Conservation (phyloP, 2,888 invertebrate species). For the Spisula subtruncata region DNA sequence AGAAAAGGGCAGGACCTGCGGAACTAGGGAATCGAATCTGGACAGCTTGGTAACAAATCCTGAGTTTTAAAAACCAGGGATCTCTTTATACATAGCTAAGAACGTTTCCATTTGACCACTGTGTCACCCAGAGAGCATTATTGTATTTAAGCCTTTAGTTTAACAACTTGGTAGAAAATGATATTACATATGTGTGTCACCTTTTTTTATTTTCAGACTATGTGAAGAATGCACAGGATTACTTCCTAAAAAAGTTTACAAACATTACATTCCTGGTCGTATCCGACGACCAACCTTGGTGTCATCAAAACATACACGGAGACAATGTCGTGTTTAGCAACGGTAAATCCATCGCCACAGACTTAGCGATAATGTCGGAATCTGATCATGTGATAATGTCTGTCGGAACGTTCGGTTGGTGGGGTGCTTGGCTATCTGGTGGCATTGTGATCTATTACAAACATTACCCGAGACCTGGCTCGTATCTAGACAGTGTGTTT, state of each 20-base stretch:
- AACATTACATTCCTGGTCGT: slow-evolving; percentile 58
- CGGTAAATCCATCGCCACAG: slow-evolving; percentile 28
- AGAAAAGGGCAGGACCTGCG: no score
- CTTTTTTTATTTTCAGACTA: slow-evolving; percentile 46
- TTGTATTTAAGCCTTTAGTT: no score
- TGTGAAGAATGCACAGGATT: slow-evolving; percentile 45
- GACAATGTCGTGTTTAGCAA: slow-evolving; percentile 43
- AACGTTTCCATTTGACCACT: no score
- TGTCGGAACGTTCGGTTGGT: slow-evolving; percentile 67
- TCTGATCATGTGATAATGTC: slow-evolving; percentile 65
- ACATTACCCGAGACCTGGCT: slow-evolving; percentile 53
- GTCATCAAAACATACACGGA: slow-evolving; percentile 51
- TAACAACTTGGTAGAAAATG: no score
- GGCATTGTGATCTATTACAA: slow-evolving; percentile 60
- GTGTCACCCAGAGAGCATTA: no score
- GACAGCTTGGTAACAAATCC: no score
- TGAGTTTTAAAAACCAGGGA: no score
- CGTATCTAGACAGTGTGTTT: slow-evolving; percentile 44
- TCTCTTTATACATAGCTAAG: no score
- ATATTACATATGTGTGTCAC: no score
- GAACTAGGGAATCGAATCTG: no score
- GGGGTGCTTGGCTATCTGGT: slow-evolving; percentile 64
- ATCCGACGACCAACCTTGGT: slow-evolving; percentile 64
- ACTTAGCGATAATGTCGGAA: slow-evolving; percentile 53
- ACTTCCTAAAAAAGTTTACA: slow-evolving; percentile 32